Percentiles rank a stretch among this genome's conserved stretches.
phyloP scores from a whole-genome alignment of 2,113 vertebrate genomes.

The Rhinichthys klamathensis region DNA sequence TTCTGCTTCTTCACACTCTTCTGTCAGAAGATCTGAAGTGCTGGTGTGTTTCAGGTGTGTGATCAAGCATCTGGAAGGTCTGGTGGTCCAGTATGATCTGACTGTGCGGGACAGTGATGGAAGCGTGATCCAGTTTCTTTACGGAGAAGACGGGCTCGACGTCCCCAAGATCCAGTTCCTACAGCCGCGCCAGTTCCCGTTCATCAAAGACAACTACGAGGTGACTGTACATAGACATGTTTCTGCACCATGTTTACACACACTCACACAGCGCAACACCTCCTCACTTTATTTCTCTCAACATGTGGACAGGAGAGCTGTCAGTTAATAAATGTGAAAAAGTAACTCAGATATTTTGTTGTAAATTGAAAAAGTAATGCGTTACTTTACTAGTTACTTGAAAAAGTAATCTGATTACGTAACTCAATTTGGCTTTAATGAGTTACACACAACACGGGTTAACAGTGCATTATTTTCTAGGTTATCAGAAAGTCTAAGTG shows the following conservation, averaged over 20 bases:
- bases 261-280: no score
- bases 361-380: no score
- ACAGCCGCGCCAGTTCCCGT: conserved; percentile 87
- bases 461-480: conserved; percentile 63
- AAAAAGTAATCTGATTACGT: no score
- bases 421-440: no score
- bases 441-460: no score
- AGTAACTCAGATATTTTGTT: no score
- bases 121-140: conserved; percentile 95
- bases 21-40: conserved; percentile 25
- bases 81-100: conserved; percentile 96
- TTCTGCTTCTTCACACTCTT: background rate
- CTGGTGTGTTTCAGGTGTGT: conserved; percentile 77
- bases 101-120: conserved; percentile 95
- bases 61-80: conserved; percentile 94
- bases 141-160: conserved; percentile 95
- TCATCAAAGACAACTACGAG: conserved; percentile 93
- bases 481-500: conserved; percentile 85
- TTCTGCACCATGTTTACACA: no score
- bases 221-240: conserved; percentile 63
- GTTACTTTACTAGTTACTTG: no score
- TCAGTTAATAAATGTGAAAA: no score
- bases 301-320: no score
- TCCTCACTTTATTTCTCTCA: no score
- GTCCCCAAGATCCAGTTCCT: conserved; percentile 95